phyloP scores from a whole-genome alignment of 2,113 vertebrate genomes.

The Psittacus erithacus region DNA sequence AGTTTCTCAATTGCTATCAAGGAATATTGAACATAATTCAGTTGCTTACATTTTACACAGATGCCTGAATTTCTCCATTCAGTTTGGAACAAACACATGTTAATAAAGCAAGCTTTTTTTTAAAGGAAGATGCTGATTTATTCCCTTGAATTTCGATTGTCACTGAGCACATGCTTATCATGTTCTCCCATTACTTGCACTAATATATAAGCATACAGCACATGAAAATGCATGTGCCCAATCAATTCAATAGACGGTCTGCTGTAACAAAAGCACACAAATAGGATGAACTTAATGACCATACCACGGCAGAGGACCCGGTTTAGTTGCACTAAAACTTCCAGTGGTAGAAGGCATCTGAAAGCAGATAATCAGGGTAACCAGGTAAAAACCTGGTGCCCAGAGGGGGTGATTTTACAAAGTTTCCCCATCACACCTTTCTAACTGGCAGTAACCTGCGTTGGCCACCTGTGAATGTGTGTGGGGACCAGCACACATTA shows the following conservation, averaged over 20 bases:
- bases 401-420: background rate
- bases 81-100: constrained; percentile 47
- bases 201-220: background rate
- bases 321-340: background rate
- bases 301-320: accelerated
- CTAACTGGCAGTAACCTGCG: background rate
- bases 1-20: constrained; percentile 29
- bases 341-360: background rate
- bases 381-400: background rate
- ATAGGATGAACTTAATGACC: background rate
- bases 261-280: background rate
- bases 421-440: background rate
- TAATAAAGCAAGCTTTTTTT: constrained; percentile 26
- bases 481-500: background rate
- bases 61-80: constrained; percentile 57
- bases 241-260: background rate
- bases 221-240: background rate
- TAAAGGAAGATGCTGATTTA: constrained; percentile 25
- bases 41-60: constrained; percentile 56
- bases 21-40: constrained; percentile 61
- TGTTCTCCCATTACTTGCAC: background rate
- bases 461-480: background rate
- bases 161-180: background rate
- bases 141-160: constrained; percentile 57
- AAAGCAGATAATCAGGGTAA: background rate